Percentiles rank a stretch among this genome's conserved stretches.
Evolutionary conservation across 2,888 invertebrate genomes (phyloP).

Genomic region (Erebia aethiops): DNA sequence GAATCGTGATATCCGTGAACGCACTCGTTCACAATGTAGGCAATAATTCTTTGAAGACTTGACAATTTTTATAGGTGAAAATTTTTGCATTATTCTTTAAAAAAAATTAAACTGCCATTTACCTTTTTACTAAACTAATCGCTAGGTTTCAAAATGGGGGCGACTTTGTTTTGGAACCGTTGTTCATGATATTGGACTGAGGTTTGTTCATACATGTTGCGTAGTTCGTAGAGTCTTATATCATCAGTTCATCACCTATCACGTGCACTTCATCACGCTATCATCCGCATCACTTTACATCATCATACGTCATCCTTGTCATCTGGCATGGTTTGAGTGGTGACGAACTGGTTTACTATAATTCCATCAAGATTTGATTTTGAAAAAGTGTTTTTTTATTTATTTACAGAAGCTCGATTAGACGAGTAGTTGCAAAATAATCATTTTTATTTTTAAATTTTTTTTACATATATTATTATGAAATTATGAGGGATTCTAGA

Average conservation of each 20-base stretch:
- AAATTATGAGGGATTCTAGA: constrained; percentile 48
- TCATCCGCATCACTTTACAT: constrained; percentile 79
- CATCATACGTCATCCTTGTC: constrained; percentile 59
- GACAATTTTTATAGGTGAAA: constrained; percentile 73
- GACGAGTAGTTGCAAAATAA: no score
- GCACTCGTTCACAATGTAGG: constrained; percentile 55
- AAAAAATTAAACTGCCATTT: constrained; percentile 72
- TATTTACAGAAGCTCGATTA: neutral
- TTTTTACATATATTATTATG: neutral
- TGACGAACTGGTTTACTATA: constrained; percentile 64
- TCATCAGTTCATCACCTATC: constrained; percentile 43
- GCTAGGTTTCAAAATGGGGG: constrained; percentile 45
- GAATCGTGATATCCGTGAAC: constrained; percentile 60
- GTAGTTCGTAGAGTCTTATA: constrained; percentile 55
- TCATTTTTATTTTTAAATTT: neutral
- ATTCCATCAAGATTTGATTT: neutral
- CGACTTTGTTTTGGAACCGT: constrained; percentile 39
- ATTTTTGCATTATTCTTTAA: constrained; percentile 70
- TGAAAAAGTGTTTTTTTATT: constrained; percentile 19
- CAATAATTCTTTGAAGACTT: constrained; percentile 80
- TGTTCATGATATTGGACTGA: constrained; percentile 54
- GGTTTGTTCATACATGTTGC: constrained; percentile 61
- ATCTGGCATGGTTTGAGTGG: constrained; percentile 78
- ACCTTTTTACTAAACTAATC: constrained; percentile 58
- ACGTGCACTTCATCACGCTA: constrained; percentile 59